Evolutionary conservation across 1,140 invertebrate genomes (phyloP).

Genomic region (Sarcophaga peregrina): DNA sequence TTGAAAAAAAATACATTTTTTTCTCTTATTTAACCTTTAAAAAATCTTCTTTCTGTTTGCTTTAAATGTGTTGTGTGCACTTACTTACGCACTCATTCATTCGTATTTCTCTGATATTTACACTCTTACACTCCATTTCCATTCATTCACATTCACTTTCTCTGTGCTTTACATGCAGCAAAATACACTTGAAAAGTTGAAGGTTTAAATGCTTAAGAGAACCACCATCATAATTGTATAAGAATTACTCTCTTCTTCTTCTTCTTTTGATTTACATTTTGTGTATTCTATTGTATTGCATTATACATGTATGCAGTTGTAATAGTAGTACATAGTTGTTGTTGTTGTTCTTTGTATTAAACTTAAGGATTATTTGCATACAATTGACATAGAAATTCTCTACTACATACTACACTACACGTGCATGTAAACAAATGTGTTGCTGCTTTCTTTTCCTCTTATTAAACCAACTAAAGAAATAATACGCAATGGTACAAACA

Average conservation of each 20-base stretch:
- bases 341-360: not conserved
- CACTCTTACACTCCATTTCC: not conserved
- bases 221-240: too few species aligned
- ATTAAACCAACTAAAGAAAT: too few species aligned
- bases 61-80: too few species aligned
- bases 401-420: not conserved
- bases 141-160: not conserved
- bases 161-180: not conserved
- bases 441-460: not conserved
- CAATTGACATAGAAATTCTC: slow-evolving; percentile 19
- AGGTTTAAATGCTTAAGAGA: not conserved
- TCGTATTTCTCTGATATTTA: not conserved
- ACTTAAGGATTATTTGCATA: slow-evolving; percentile 3
- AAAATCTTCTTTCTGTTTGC: too few species aligned
- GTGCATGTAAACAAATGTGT: not conserved
- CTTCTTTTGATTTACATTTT: too few species aligned
- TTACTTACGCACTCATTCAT: too few species aligned
- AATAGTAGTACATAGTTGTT: not conserved
- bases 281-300: not conserved
- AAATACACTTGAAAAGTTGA: not conserved
- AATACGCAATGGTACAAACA: too few species aligned
- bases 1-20: too few species aligned
- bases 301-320: not conserved
- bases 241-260: too few species aligned
- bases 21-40: too few species aligned